Base-by-base conservation (phyloP, 2,888 invertebrate genomes). In the Athalia cordata region DNA sequence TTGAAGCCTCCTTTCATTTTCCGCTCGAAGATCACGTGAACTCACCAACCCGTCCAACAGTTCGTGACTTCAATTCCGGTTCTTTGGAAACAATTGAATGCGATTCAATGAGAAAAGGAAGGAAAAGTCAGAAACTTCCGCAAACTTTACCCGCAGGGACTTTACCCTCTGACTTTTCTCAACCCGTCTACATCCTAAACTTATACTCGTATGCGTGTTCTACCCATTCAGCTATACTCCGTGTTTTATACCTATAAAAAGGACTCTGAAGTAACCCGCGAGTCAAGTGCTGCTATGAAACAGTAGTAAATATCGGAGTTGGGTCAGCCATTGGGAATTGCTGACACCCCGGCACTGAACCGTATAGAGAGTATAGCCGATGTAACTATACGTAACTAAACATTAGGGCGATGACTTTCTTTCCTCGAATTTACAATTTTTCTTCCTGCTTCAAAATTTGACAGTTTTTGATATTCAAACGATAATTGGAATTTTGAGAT, bases 1-100 rank as follows among this genome's bases (percentile, higher is more conserved):
- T n/a, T 68, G 29, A 29, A 68, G 52, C 52, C 68, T 55, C 52
- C 29, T 50, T 43, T 43, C 29, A 68, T 68, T 68, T 68, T 68
- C 4, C 29, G 68, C 68, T 52, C 50, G 29, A 68, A 55, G 55
- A 15, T 68, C 52, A 55, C 68, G 50, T 6, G 50, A 68, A 68
- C 43, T n/a, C 43, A 55, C 50, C 50, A 50, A 43, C 3, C n/a
- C 4, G 4, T 29, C 52, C n/a, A 52, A 52, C 52, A 68, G 52
- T 68, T 55, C 66, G n/a, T 68, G 68, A 68, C 50, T 68, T 52
- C 11, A 68, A 68, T 68, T 68, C 52, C 52, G n/a, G 15, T 68
- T 29, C 52, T 55, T 5, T 29, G 29, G 5, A 68, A 68, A 68
- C 68, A 68, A 68, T 68, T 68, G n/a, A 15, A 6, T 43, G 43